A percentile compares a stretch with the other conserved stretches of the same genome.
These are phyloP conservation scores for Cepaea hortensis DNA, from an alignment of 2,888 invertebrate species.

Conservation along the genomic window DNA sequence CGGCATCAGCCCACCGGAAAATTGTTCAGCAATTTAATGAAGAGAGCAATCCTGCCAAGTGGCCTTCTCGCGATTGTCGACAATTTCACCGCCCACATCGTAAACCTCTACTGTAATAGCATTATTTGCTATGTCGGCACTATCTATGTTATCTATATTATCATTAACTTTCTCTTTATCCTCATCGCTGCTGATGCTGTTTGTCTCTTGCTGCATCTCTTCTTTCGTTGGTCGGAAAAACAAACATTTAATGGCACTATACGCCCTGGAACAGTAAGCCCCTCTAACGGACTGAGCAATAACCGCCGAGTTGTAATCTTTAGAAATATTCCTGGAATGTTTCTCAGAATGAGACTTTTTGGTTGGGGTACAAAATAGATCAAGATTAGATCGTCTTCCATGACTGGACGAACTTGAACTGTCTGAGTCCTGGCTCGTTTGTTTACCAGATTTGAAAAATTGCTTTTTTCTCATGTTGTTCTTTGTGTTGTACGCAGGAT, in stretches of 20 bases:
- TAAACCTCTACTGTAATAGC: slow-evolving; percentile 2
- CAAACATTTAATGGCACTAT: slow-evolving; percentile 69
- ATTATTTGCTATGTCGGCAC: neutral
- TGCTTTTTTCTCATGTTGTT: neutral
- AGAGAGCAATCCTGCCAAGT: no score
- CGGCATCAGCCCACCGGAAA: no score
- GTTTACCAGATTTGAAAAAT: slow-evolving; percentile 27
- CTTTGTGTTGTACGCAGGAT: no score
- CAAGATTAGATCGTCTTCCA: slow-evolving; percentile 15
- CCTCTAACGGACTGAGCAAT: slow-evolving; percentile 55
- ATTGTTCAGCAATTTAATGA: no score
- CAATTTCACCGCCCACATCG: neutral
- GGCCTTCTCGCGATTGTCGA: neutral
- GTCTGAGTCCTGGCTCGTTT: slow-evolving; percentile 41
- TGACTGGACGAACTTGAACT: slow-evolving; percentile 31
- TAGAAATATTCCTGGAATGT: neutral
- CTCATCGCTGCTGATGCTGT: slow-evolving; percentile 51
- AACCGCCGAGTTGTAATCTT: slow-evolving; percentile 35
- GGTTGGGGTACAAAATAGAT: slow-evolving; percentile 38
- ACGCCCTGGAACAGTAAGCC: slow-evolving; percentile 67
- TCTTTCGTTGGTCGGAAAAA: slow-evolving; percentile 62
- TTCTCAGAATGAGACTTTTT: slow-evolving; percentile 4
- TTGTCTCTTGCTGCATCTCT: slow-evolving; percentile 50
- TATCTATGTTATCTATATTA: neutral
- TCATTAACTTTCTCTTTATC: slow-evolving; percentile 20